Conservation (phyloP, 92 coral and sea anemone species). For the Actinostola sp. region DNA sequence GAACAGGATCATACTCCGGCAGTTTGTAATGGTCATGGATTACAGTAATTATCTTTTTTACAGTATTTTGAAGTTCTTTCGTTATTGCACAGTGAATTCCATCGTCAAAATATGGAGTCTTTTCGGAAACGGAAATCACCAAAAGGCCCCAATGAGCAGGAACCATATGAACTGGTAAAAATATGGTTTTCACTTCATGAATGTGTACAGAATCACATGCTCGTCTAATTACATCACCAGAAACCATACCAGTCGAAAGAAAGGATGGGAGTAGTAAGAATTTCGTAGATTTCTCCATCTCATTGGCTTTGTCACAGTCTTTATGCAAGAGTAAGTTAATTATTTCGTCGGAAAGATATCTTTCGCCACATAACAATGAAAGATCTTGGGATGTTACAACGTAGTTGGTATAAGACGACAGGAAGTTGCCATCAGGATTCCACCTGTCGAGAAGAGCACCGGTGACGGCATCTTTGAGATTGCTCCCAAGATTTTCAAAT, state of each 20-base stretch:
- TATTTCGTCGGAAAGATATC: conserved; percentile 42
- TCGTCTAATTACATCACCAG: neutral
- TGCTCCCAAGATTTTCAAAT: conserved; percentile 10
- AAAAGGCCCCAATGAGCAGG: conserved; percentile 60
- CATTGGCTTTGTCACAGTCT: conserved; percentile 33
- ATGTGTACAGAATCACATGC: conserved; percentile 1
- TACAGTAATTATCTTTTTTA: conserved; percentile 8
- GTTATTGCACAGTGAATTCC: conserved; percentile 43
- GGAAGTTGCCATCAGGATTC: conserved; percentile 22
- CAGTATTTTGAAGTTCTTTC: conserved; percentile 7
- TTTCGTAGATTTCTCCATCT: neutral
- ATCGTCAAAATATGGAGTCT: conserved; percentile 32
- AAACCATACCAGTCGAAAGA: conserved; percentile 30
- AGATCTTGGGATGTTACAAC: conserved; percentile 26
- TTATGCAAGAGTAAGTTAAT: conserved; percentile 32
- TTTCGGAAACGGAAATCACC: conserved; percentile 28
- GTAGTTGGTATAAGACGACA: conserved; percentile 18
- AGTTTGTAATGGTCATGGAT: conserved; percentile 7
- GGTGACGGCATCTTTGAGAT: conserved; percentile 5
- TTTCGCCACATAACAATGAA: conserved; percentile 42
- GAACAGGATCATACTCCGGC: neutral
- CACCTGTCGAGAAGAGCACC: conserved; percentile 33
- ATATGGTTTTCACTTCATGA: conserved; percentile 15
- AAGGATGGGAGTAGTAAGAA: conserved; percentile 27
- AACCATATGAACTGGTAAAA: too few species aligned